Base-by-base conservation (phyloP, 1,140 invertebrate species). In the Pseudomyrmex sp. region DNA sequence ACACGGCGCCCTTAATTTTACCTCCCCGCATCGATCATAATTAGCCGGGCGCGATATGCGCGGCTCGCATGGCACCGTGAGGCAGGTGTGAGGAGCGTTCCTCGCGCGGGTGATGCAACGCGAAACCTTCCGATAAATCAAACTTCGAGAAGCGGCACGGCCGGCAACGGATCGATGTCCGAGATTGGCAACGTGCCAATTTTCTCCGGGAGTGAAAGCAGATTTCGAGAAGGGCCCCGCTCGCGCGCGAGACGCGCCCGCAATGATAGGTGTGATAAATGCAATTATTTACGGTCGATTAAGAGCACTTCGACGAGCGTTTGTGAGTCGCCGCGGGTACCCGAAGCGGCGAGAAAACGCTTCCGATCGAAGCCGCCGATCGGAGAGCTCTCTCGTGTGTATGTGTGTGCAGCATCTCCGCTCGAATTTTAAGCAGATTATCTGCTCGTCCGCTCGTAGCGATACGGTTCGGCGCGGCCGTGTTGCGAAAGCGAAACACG, bases 221-320 rank as follows among this genome's bases (percentile, higher is more conserved):
- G 88, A 90, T 88, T 92, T 89, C 91, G 87, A 87, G 90, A 90
- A 89, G 79, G 88, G 88, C 86, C 85, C 83, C 87, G 69, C 35
- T 80, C 88, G 89, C 88, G 74, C 69, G 74, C 35, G 7, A 5
- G 35, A 35, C 35, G 74, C 82, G 72, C 89, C 85, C 66, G 90
- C 89, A 93, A 93, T 91, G 91, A 93, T 93, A 94, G 92, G 93
- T 94, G 94, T 93, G 93, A 94, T 94, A 94, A 94, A 94, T 93
- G 93, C 93, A 94, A 94, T 94, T 94, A 94, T 94, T 94, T 93
- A 94, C 93, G 93, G 91, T 93, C 93, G 94, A 94, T 94, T 94
- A 94, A 94, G 92, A 94, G 91, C 90, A 92, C 90, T 91, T 90
- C 79, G 82, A 82, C 84, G 76, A 15, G 62, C 58, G 62, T 69